Base-by-base conservation (phyloP, 2,113 vertebrate species). In the Pseudopipra pipra region DNA sequence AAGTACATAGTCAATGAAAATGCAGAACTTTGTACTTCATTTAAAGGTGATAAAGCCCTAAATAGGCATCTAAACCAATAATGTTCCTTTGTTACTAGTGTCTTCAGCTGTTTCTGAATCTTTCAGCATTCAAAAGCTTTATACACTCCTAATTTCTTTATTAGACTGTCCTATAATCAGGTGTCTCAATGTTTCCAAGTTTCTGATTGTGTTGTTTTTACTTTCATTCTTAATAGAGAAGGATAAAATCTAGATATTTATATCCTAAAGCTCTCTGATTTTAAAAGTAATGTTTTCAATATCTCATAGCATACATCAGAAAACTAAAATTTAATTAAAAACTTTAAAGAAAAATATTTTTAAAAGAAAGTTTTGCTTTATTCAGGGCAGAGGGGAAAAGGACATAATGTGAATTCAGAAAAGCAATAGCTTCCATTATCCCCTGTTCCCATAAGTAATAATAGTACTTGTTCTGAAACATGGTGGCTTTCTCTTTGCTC, bases 361-460 rank as follows among this genome's bases (percentile, higher is more conserved):
- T 73, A 9, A 72, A 75, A 74, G 74, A 51, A 93, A 78, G 33
- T 87, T 94, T 87, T 83, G 14, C 41, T 93, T 41, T 90, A 85
- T 96, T 94, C 54, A 94, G 82, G 74, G 66, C 82, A 90, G 49
- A 82, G 49, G 37, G 75, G 37, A 72, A 89, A 85, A 96, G 74
- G 71, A 93, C 70, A 87, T 76, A 75, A 91, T 85, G 71, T 73
- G 82, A 95, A 83, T n/a, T 87, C 66, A 79, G 82, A 87, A 91
- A 95, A 94, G 94, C 74, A 90, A 96, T 90, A 96, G 92, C 82
- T 90, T 85, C 78, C 91, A 96, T 93, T 97, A 93, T 97, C 93
- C 87, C 78, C 71, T 93, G 94, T 95, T 96, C 93, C 91, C 77
- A 58, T 65, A 97, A 95, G 95, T 95, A 96, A 94, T 91, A 96